Evolutionary conservation across 2,888 invertebrate genomes (phyloP).

Genomic region (Anthophora plumipes): DNA sequence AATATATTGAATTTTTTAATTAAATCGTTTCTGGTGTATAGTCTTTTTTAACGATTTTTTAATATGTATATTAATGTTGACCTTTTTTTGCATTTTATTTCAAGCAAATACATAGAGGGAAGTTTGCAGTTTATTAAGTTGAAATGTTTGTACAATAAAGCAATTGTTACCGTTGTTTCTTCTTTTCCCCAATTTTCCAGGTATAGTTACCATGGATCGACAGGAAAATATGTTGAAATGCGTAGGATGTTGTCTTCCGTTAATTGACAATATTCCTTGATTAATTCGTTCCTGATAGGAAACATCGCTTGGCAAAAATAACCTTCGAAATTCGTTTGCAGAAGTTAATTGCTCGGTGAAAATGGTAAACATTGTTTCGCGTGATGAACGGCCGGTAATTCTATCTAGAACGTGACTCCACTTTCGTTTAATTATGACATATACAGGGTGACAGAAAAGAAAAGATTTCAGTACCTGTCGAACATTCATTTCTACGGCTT

Average conservation of each 20-base stretch:
- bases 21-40: too few species aligned
- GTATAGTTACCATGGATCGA: neutral
- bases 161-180: too few species aligned
- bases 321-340: conserved; percentile 2
- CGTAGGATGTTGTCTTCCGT: neutral
- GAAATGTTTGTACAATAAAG: too few species aligned
- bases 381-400: conserved; percentile 8
- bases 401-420: neutral
- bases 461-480: too few species aligned
- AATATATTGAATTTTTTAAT: too few species aligned
- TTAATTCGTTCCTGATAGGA: neutral
- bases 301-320: neutral
- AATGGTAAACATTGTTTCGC: conserved; percentile 10
- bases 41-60: too few species aligned
- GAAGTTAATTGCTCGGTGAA: conserved; percentile 6
- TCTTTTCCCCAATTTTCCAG: too few species aligned
- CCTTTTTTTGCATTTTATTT: too few species aligned
- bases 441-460: neutral
- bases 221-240: neutral
- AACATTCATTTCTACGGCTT: too few species aligned
- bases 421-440: conserved; percentile 30
- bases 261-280: neutral
- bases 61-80: too few species aligned
- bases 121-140: too few species aligned
- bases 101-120: too few species aligned